Evolutionary conservation across 1,140 invertebrate species (phyloP).

Genomic region (Psix sp.): DNA sequence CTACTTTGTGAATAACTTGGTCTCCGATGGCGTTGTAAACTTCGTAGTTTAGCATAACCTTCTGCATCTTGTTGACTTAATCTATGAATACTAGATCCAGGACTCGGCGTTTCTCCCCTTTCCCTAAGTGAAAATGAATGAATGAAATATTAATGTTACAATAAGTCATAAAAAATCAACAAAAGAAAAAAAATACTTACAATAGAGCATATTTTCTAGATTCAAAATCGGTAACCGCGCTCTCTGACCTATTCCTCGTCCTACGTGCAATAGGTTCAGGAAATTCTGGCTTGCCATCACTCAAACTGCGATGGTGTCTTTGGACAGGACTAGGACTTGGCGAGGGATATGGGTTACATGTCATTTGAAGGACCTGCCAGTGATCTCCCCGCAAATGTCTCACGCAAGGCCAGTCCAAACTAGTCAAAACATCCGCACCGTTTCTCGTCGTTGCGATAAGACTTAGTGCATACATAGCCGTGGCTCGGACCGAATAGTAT

Average conservation of each 20-base stretch:
- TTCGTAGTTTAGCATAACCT: slow-evolving; percentile 88
- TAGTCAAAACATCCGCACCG: slow-evolving; percentile 86
- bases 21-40: slow-evolving; percentile 82
- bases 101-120: slow-evolving; percentile 85
- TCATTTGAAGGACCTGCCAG: slow-evolving; percentile 85
- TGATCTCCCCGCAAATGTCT: slow-evolving; percentile 87
- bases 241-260: slow-evolving; percentile 73
- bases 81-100: slow-evolving; percentile 87
- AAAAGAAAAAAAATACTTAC: slow-evolving; percentile 53
- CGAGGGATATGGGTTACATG: slow-evolving; percentile 70
- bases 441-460: slow-evolving; percentile 88
- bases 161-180: too few relatives aligned
- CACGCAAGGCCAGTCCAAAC: slow-evolving; percentile 88
- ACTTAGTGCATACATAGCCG: slow-evolving; percentile 91
- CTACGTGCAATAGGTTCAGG: slow-evolving; percentile 66
- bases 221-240: slow-evolving; percentile 73
- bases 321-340: slow-evolving; percentile 72
- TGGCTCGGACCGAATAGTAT: slow-evolving; percentile 91
- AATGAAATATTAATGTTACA: too few relatives aligned
- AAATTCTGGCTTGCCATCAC: slow-evolving; percentile 74
- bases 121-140: slow-evolving; percentile 76
- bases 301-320: slow-evolving; percentile 73
- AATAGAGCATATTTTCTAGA: slow-evolving; percentile 64
- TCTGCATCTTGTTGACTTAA: slow-evolving; percentile 85
- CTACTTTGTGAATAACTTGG: slow-evolving; percentile 76